Evolutionary conservation across 2,888 invertebrate species (phyloP).

Genomic region (Formica aserva): DNA sequence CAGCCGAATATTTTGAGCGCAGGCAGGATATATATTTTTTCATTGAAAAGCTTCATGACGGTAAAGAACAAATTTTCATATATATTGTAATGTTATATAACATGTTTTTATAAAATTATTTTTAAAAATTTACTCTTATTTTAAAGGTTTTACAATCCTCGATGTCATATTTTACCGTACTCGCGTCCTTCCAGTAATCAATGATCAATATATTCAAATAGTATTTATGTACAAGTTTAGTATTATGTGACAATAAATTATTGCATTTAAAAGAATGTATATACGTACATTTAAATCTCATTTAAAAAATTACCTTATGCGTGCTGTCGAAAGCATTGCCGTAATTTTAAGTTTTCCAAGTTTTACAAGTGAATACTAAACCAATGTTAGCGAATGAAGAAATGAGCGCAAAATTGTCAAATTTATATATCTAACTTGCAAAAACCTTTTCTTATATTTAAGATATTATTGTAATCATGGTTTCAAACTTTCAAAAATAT

Average conservation of each 20-base stretch:
- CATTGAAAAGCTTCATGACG: conserved; percentile 24
- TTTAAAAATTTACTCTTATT: neutral
- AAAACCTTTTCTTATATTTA: neutral
- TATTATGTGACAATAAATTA: neutral
- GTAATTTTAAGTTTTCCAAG: neutral
- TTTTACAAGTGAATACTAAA: neutral
- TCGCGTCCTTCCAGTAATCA: conserved; percentile 12
- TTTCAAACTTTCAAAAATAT: neutral
- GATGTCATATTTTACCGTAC: conserved; percentile 27
- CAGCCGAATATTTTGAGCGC: conserved; percentile 25
- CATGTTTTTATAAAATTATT: neutral
- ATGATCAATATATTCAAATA: neutral
- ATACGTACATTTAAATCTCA: neutral
- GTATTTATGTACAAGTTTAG: neutral
- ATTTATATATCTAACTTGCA: neutral
- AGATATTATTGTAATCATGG: neutral
- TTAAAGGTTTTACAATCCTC: conserved; percentile 18
- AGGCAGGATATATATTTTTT: conserved; percentile 38
- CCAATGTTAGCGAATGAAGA: no score
- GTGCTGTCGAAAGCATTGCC: neutral
- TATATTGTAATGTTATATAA: neutral
- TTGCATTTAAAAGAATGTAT: neutral
- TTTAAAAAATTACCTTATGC: neutral
- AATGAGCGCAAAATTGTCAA: neutral
- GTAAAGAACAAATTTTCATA: conserved; percentile 20